Percentiles rank a stretch among this genome's conserved stretches.
Conservation (phyloP, 2,888 invertebrate genomes). For the Drosophila yooni region DNA sequence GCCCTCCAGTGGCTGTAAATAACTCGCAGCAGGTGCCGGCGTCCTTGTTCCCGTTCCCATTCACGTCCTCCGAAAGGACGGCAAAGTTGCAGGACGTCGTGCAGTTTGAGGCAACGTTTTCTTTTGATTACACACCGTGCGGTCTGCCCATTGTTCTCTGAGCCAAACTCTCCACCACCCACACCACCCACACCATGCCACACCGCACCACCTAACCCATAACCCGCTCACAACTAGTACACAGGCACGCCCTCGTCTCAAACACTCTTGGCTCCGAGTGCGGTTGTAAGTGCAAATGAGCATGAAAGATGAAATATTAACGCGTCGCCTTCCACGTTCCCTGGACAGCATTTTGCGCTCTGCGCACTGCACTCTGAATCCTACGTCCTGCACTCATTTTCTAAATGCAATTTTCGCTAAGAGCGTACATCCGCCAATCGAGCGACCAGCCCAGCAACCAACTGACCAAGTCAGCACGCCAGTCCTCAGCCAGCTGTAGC, state of each 20-base stretch:
- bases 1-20: constrained; percentile 80
- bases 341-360: constrained; percentile 16
- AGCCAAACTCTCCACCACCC: constrained; percentile 1
- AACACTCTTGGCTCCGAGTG: constrained; percentile 9
- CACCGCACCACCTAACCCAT: neutral
- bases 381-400: constrained; percentile 60
- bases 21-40: constrained; percentile 79
- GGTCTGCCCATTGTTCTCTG: constrained; percentile 45
- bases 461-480: constrained; percentile 61
- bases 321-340: constrained; percentile 54
- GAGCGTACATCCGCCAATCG: constrained; percentile 63
- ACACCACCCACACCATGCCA: neutral
- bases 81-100: constrained; percentile 20
- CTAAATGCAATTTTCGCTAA: constrained; percentile 72
- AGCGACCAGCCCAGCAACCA: constrained; percentile 35
- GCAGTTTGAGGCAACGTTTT: constrained; percentile 48
- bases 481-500: constrained; percentile 4
- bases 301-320: constrained; percentile 82
- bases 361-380: constrained; percentile 19
- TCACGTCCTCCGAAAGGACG: constrained; percentile 4
- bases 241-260: constrained; percentile 1
- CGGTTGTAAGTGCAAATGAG: constrained; percentile 76
- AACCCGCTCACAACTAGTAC: neutral
- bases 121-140: constrained; percentile 61
- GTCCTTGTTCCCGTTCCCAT: neutral